A percentile compares a stretch with the other conserved stretches of the same genome.
These are phyloP conservation scores for Tenthredo amoena DNA, from an alignment of 2,888 invertebrate genomes.

Conservation along the genomic window DNA sequence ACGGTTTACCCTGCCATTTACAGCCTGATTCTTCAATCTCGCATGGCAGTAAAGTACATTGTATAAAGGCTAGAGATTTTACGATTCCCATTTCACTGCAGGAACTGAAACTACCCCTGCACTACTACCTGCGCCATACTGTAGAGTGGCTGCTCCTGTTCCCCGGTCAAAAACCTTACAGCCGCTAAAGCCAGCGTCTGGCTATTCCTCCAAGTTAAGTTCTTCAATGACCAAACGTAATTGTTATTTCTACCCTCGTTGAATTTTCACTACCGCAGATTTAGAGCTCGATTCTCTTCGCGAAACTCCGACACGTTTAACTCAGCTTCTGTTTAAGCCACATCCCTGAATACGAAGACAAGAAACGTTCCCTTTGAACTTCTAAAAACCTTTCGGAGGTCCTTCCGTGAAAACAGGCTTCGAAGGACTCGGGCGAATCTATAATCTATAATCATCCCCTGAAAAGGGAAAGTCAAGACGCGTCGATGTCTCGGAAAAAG, in stretches of 20 bases:
- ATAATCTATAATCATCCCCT: neutral
- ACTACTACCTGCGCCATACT: neutral
- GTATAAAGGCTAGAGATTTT: constrained; percentile 69
- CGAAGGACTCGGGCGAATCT: no score
- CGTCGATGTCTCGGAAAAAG: neutral
- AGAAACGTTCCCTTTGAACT: no score
- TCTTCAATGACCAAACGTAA: constrained; percentile 2
- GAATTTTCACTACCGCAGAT: neutral
- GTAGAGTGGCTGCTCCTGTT: neutral
- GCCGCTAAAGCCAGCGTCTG: constrained; percentile 10
- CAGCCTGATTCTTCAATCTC: constrained; percentile 71
- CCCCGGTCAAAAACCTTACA: neutral
- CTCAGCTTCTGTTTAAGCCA: no score
- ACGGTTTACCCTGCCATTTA: constrained; percentile 65
- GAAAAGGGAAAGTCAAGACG: neutral
- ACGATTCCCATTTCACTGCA: constrained; percentile 60
- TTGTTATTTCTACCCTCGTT: neutral
- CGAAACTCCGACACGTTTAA: neutral
- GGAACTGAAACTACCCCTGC: constrained; percentile 54
- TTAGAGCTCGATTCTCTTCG: neutral
- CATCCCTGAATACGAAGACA: no score
- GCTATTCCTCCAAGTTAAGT: neutral
- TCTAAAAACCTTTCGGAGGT: no score
- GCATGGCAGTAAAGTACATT: constrained; percentile 50
- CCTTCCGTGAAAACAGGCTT: no score